Conservation (phyloP, 2,797 vertebrate species). For the Ciconia nigra region DNA sequence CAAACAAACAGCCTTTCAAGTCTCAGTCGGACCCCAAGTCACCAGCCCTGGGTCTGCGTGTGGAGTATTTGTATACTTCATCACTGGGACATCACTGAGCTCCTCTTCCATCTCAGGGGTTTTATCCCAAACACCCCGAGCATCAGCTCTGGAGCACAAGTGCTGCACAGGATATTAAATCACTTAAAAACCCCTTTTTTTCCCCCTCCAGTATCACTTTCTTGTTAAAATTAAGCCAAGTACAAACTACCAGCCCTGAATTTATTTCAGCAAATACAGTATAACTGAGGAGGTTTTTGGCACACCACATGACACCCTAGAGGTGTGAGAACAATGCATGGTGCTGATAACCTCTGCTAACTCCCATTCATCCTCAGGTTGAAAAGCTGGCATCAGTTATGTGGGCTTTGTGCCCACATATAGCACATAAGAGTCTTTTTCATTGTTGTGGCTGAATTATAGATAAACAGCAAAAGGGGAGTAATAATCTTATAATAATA, state of each 20-base stretch:
- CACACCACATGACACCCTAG: no score
- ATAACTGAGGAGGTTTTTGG: not conserved
- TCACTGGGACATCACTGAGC: not conserved
- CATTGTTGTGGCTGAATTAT: constrained; percentile 32
- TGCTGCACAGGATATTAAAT: not conserved
- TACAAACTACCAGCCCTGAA: not conserved
- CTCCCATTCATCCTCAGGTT: not conserved
- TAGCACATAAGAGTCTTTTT: not conserved
- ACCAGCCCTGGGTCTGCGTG: not conserved
- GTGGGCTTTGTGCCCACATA: not conserved
- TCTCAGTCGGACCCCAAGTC: not conserved
- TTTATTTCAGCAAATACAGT: not conserved
- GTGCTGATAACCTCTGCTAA: constrained; percentile 11
- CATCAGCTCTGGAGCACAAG: not conserved
- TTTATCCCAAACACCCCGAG: not conserved
- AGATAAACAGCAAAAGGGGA: constrained; percentile 40
- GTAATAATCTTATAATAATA: constrained; percentile 12
- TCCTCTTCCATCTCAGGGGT: not conserved
- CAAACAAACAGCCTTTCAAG: not conserved
- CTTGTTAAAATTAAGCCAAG: not conserved
- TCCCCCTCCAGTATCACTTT: rapidly evolving
- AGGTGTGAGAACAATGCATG: not conserved
- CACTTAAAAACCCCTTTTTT: rapidly evolving
- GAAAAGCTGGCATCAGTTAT: not conserved
- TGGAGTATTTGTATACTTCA: not conserved